Percentiles rank a stretch among this genome's conserved stretches.
Conservation (phyloP, 2,797 vertebrate species). For the Ctenosaura bakeri region DNA sequence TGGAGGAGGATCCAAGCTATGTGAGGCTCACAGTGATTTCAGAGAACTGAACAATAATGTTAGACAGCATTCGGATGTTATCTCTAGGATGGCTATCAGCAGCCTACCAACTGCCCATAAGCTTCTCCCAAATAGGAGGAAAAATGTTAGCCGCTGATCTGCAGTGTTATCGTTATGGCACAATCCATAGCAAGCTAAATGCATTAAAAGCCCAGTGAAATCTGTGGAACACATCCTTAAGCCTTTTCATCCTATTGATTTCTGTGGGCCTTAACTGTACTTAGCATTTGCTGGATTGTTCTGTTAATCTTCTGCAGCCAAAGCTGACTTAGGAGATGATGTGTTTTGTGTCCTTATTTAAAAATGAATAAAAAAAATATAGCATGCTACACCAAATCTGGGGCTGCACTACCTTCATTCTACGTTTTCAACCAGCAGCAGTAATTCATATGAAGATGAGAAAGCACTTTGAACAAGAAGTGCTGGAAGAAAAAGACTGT, state of each 20-base stretch:
- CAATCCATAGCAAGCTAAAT: not conserved
- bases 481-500: not conserved
- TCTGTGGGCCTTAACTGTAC: not conserved
- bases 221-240: not conserved
- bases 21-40: not conserved
- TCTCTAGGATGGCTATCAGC: not conserved
- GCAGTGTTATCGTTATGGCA: not conserved
- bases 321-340: not conserved
- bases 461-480: not conserved
- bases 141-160: not conserved
- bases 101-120: not conserved
- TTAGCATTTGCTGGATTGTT: not conserved
- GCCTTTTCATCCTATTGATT: slow-evolving; percentile 5
- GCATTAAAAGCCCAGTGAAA: not conserved
- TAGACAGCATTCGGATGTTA: not conserved
- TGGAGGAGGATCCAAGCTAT: not conserved
- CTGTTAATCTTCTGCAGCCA: not conserved
- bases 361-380: not conserved
- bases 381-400: not conserved
- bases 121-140: not conserved
- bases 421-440: no score
- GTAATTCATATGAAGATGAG: not conserved
- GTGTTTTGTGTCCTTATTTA: not conserved
- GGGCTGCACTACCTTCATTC: not conserved
- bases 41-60: not conserved